These are phyloP conservation scores for Ochotona curzoniae DNA, from an alignment of 2,113 vertebrate genomes.

Conservation along the genomic window DNA sequence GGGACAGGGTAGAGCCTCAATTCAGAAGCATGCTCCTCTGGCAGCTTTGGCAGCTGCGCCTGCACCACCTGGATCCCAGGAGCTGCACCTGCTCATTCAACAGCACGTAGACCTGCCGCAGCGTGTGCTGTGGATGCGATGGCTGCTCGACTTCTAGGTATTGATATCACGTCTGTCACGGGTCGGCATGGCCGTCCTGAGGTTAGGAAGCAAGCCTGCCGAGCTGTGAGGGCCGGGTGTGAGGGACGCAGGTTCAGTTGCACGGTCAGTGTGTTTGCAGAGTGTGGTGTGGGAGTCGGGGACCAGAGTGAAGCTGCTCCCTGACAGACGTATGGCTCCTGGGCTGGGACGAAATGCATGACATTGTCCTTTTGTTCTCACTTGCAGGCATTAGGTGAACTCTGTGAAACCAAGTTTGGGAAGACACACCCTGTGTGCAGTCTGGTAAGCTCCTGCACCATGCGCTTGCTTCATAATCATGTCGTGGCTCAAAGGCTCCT, in stretches of 20 bases:
- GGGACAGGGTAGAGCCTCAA: neutral
- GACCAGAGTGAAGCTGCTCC: neutral
- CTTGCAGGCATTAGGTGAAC: conserved; percentile 95
- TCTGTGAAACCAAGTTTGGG: conserved; percentile 99
- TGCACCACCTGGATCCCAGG: too few relatives aligned
- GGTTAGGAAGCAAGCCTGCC: neutral
- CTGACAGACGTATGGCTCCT: neutral
- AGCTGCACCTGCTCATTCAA: too few relatives aligned
- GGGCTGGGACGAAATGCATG: neutral
- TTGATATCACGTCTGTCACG: neutral
- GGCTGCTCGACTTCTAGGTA: neutral
- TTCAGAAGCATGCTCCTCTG: neutral
- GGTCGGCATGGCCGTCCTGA: neutral
- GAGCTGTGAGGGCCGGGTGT: neutral
- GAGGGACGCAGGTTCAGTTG: neutral
- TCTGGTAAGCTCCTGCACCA: conserved; percentile 90
- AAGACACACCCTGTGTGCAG: conserved; percentile 97
- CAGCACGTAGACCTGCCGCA: too few relatives aligned
- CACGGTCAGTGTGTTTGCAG: neutral
- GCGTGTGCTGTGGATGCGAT: neutral
- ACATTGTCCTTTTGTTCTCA: conserved; percentile 50
- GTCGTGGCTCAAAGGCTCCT: neutral
- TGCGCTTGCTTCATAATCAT: neutral
- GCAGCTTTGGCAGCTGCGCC: too few relatives aligned
- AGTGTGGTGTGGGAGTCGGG: neutral